Base-by-base conservation (phyloP, 1,140 invertebrate species). In the Ceratina japonica region DNA sequence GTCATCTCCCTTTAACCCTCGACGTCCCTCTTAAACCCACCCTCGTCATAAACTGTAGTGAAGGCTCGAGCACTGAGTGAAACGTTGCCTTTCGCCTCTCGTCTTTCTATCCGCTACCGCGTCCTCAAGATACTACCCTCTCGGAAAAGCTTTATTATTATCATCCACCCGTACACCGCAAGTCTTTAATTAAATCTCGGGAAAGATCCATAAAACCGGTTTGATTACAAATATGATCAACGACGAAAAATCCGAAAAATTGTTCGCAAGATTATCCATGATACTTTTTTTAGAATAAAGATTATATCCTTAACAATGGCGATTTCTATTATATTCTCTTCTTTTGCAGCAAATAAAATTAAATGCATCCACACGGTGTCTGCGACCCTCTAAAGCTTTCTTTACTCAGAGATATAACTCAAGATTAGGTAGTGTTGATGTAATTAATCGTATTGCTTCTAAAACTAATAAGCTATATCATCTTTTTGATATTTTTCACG, bases 31-130 rank as follows among this genome's bases (percentile, higher is more conserved):
- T 82, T 80, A 85, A 81, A 82, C 85, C 79, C 80, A 85, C 86
- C 85, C 82, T 87, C 83, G 85, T 86, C 85, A 85, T 78, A 84
- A 90, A 89, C 81, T 87, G 85, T 86, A 88, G 88, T 84, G 86
- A 86, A 85, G 77, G 81, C 80, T 88, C 82, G 80, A 88, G 83
- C 64, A 44, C 79, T 86, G 81, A 80, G 83, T 76, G 80, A 81
- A 87, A 84, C 82, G 87, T 79, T 82, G 87, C 83, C 83, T 85
- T 81, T 76, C 71, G 37, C 73, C 73, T 80, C 72, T 76, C 78
- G 76, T 80, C 75, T 77, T 49, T 58, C 58, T 64, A 37, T 59
- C 16, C 24, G 16, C 24, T 0, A 4, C 54, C 64, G n/a, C 20
- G 37, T 84, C 56, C 74, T 74, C 77, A 78, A 77, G 76, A 65